phyloP scores from a whole-genome alignment of 2,888 invertebrate genomes.

The Metacarcinus magister region DNA sequence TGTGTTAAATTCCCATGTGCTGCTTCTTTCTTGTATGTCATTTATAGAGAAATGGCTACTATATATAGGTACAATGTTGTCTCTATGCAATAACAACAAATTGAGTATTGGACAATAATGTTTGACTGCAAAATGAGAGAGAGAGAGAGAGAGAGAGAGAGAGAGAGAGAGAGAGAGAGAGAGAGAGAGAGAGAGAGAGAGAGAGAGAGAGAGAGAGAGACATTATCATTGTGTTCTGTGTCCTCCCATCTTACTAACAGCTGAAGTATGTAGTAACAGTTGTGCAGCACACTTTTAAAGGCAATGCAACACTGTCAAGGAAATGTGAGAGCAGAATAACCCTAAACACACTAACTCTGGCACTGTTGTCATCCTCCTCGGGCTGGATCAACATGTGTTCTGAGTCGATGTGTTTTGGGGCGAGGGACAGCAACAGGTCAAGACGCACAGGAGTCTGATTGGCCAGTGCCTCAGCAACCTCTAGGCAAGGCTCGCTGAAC shows the following conservation, averaged over 20 bases:
- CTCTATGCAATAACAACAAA: too few relatives aligned
- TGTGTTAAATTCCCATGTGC: too few relatives aligned
- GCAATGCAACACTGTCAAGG: neutral
- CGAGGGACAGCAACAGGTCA: slow-evolving; percentile 93
- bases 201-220: slow-evolving; percentile 2
- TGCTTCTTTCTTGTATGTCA: too few relatives aligned
- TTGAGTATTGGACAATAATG: too few relatives aligned
- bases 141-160: too few relatives aligned
- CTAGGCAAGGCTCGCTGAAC: slow-evolving; percentile 92
- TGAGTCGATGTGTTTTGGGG: slow-evolving; percentile 84
- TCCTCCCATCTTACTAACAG: neutral
- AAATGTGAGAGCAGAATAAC: neutral
- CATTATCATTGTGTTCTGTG: neutral
- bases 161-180: neutral
- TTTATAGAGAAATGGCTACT: too few relatives aligned
- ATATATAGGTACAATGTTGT: too few relatives aligned
- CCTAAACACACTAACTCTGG: slow-evolving; percentile 68
- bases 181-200: neutral
- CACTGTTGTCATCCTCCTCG: slow-evolving; percentile 81
- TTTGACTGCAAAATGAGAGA: too few relatives aligned
- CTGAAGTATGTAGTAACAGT: neutral
- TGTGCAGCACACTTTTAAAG: neutral
- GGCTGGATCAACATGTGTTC: slow-evolving; percentile 83
- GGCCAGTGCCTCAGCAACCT: slow-evolving; percentile 93
- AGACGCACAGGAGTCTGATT: slow-evolving; percentile 95